Base-by-base conservation (phyloP, 1,140 invertebrate genomes). In the Pogonomyrmex californicus region DNA sequence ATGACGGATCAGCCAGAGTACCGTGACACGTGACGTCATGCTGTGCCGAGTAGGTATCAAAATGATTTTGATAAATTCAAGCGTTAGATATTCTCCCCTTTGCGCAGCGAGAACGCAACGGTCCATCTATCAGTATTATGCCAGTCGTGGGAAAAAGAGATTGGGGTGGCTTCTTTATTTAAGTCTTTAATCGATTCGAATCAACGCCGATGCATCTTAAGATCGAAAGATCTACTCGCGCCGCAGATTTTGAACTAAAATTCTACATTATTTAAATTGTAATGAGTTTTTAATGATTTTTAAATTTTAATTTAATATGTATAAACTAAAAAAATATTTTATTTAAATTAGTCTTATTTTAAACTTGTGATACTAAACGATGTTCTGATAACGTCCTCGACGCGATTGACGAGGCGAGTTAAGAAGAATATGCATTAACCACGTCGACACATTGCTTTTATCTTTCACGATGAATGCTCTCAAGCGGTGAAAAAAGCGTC, bases 91-190 rank as follows among this genome's bases (percentile, higher is more conserved):
- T 62, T 79, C 82, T 85, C 86, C 87, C 68, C 85, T 73, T 86
- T 38, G 58, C 87, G 63, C 75, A 60, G 60, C 66, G 85, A 91
- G 85, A 87, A 90, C 63, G 85, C 36, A 79, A 66, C 83, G 86
- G 87, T 86, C 91, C 93, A 93, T 94, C 93, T 91, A 92, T 94
- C 93, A 94, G 91, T 90, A 93, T 93, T 93, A 93, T 89, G 88
- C 85, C 79, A 88, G 71, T 88, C 90, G 88, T 92, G 91, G 86
- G 90, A 92, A 89, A 78, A 83, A 75, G 70, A 77, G 78, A 81
- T 47, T 65, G 73, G 82, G 65, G 63, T 88, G 85, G 60, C 73
- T 90, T 54, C 49, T 90, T 90, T 90, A 87, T 70, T 86, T 86
- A 36, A 56, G 33, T n/a, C 73, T 86, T 81, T 90, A 86, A 90